Conservation (phyloP, 2,888 invertebrate genomes). For the Ceratothoa steindachneri region DNA sequence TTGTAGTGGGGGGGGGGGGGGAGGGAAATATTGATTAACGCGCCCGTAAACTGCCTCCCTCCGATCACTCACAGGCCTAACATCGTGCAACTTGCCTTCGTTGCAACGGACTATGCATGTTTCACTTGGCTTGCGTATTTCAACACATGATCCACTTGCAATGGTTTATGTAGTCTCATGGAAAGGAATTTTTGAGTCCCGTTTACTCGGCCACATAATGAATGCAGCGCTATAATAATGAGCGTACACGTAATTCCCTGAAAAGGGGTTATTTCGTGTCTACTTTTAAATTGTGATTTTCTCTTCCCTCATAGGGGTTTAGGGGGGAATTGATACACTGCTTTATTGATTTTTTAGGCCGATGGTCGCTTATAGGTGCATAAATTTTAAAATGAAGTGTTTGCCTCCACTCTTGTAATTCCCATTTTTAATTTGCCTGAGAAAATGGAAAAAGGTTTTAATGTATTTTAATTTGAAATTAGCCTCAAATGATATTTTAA, state of each 20-base stretch:
- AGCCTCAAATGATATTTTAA: no score
- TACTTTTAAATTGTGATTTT: constrained; percentile 3
- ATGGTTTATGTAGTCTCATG: no score
- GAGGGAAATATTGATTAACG: constrained; percentile 40
- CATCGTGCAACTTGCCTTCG: constrained; percentile 23
- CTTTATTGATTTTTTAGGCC: constrained; percentile 12
- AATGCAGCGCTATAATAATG: no score
- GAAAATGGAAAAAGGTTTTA: no score
- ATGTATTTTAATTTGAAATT: no score
- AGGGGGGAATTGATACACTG: constrained; percentile 7
- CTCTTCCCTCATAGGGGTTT: neutral
- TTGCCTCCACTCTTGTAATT: neutral
- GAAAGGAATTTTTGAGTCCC: no score
- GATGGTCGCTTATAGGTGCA: constrained; percentile 6
- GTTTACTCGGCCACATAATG: no score
- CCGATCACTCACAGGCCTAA: constrained; percentile 26
- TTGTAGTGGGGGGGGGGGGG: constrained; percentile 15
- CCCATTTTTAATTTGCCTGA: constrained; percentile 1
- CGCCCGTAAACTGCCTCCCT: constrained; percentile 13
- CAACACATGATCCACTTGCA: no score
- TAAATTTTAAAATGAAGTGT: neutral
- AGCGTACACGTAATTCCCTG: no score
- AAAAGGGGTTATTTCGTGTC: neutral
- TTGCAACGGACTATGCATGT: constrained; percentile 23
- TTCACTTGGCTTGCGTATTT: no score